Evolutionary conservation across 2,113 vertebrate species (phyloP).

Genomic region (Eudyptes chrysolophus): DNA sequence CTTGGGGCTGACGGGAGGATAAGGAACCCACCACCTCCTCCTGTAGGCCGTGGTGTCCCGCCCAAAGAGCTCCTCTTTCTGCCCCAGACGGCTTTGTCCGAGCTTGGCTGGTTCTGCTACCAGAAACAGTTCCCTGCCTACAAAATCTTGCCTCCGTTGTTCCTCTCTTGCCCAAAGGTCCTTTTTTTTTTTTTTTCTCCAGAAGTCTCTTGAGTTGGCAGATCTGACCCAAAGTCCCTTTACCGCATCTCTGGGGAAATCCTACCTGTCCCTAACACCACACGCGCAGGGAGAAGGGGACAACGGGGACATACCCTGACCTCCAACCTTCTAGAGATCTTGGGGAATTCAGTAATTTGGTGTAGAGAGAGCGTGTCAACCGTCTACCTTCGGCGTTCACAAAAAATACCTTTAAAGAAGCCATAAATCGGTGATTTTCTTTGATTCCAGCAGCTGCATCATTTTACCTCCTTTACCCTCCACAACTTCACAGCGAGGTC

Average conservation of each 20-base stretch:
- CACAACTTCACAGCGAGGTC: neutral
- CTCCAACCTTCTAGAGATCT: neutral
- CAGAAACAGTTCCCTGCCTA: neutral
- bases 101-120: neutral
- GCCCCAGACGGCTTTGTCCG: fast-evolving
- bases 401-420: neutral
- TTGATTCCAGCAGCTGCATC: neutral
- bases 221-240: neutral
- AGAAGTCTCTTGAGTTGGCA: neutral
- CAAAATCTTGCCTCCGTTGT: fast-evolving
- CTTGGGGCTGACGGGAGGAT: fast-evolving
- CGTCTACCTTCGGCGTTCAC: neutral
- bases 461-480: neutral
- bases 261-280: neutral
- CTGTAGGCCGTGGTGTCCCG: neutral
- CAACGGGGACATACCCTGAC: neutral
- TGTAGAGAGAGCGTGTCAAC: neutral
- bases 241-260: neutral
- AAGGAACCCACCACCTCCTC: neutral
- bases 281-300: fast-evolving
- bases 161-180: neutral
- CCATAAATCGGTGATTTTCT: neutral
- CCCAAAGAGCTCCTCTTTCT: neutral
- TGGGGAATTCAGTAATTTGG: no score
- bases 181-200: neutral